Percentiles rank a stretch among this genome's conserved stretches.
Conservation (phyloP, 2,888 invertebrate species). For the Tetheella fluctuosa region DNA sequence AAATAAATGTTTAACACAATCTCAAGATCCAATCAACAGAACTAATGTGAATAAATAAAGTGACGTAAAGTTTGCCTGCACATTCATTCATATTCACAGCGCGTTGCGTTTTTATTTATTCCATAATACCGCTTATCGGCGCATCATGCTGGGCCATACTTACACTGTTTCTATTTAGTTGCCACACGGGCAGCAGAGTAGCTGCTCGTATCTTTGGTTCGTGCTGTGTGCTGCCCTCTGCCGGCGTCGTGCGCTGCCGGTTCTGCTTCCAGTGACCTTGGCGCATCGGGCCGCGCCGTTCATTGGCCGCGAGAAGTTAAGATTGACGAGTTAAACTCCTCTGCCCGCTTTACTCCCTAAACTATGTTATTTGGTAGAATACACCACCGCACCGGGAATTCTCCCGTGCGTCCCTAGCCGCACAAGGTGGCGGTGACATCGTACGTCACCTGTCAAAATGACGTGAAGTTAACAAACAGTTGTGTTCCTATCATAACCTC, state of each 20-base stretch:
- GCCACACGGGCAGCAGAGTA: conserved; percentile 74
- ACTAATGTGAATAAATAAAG: conserved; percentile 37
- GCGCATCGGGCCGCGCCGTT: conserved; percentile 69
- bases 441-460: conserved; percentile 77
- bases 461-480: conserved; percentile 63
- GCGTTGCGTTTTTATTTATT: conserved; percentile 75
- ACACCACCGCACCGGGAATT: conserved; percentile 52
- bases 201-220: conserved; percentile 60
- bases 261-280: conserved; percentile 73
- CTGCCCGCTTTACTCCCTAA: conserved; percentile 55
- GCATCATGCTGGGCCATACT: conserved; percentile 63
- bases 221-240: conserved; percentile 65
- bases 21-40: conserved; percentile 19
- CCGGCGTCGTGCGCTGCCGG: conserved; percentile 50
- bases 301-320: conserved; percentile 76
- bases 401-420: conserved; percentile 50
- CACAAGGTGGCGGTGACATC: conserved; percentile 62
- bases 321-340: conserved; percentile 63
- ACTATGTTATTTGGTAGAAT: conserved; percentile 65
- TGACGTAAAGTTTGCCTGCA: conserved; percentile 54
- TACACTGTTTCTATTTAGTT: conserved; percentile 68
- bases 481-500: conserved; percentile 62
- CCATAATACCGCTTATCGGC: conserved; percentile 79
- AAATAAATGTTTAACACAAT: no score
- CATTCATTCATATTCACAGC: conserved; percentile 76